Base-by-base conservation (phyloP, 2,797 vertebrate species). In the Melanogrammus aeglefinus region DNA sequence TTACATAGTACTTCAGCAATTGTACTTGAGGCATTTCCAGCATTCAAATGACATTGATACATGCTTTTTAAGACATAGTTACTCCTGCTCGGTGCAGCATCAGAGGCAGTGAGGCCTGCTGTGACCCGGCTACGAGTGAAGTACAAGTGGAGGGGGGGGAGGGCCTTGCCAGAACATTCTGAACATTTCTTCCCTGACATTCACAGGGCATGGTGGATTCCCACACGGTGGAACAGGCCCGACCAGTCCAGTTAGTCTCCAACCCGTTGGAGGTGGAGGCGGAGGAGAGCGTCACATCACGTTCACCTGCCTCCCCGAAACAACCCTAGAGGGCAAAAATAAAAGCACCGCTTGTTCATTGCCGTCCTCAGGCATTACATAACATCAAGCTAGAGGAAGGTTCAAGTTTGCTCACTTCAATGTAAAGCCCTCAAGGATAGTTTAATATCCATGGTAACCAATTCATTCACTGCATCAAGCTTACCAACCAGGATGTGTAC, bases 211-310 rank as follows among this genome's bases (percentile, higher is more conserved):
- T 2, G 44, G 81, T 76, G 44, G 77, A 77, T 85, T 79, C 77
- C 75, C 77, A 77, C 77, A 31, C n/a, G 72, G 33, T 80, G 80
- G 73, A 92, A 93, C 94, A 77, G 89, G 93, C 86, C 21, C 6
- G 84, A 90, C 93, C 77, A 73, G 93, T 93, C 80, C 31, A 66
- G 16, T 82, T 78, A 75, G 80, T 92, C 78, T 86, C 81, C 78
- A 57, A 2, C 82, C 74, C 73, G 44, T 78, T 81, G 41, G 38
- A 41, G 63, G 70, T 76, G 72, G 57, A 80, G 77, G 76, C 75
- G 79, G 21, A 66, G 78, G 81, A 81, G 78, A 80, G 73, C 66
- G 24, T 27, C 73, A 51, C 8, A 18, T 14, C 7, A 18, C 7
- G n/a, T n/a, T 38, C 27, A n/a, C n/a, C 29, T 12, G 31, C 31